Percentiles rank a stretch among this genome's conserved stretches.
Evolutionary conservation across 2,797 vertebrate species (phyloP).

Genomic region (Odontamblyopus rebecca): DNA sequence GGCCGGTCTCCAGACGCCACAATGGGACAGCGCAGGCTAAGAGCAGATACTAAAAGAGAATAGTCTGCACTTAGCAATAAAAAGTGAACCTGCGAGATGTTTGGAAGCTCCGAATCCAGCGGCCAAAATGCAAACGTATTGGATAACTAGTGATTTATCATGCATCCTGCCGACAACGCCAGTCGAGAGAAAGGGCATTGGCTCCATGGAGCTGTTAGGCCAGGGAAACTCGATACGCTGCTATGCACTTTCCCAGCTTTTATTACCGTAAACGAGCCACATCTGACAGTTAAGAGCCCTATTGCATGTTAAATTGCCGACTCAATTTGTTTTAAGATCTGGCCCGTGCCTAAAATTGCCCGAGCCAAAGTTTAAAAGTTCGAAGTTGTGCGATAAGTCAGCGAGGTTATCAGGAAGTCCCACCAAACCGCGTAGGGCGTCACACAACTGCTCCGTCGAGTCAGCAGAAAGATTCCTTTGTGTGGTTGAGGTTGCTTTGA

Average conservation of each 20-base stretch:
- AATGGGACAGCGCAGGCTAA: conserved; percentile 1
- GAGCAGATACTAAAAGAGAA: conserved; percentile 16
- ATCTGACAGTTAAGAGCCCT: conserved; percentile 3
- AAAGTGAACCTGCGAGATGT: conserved; percentile 4
- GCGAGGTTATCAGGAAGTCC: conserved; percentile 7
- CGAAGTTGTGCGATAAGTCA: not conserved
- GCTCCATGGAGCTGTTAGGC: conserved; percentile 14
- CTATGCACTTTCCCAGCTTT: conserved; percentile 1
- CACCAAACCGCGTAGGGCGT: not conserved
- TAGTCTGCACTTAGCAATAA: conserved; percentile 8
- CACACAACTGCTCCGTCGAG: not conserved
- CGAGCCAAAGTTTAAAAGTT: not conserved
- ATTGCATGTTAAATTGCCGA: not conserved
- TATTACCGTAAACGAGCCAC: conserved; percentile 15
- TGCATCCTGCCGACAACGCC: not conserved
- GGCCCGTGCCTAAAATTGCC: not conserved
- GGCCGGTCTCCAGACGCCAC: conserved; percentile 2
- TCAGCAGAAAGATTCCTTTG: not conserved
- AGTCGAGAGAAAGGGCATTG: not conserved
- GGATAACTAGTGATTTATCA: conserved; percentile 15
- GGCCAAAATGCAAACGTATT: conserved; percentile 10
- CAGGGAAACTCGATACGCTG: conserved; percentile 1
- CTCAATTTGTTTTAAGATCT: not conserved
- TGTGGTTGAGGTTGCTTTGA: not conserved
- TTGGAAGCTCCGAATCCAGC: conserved; percentile 1